A percentile compares a stretch with the other conserved stretches of the same genome.
phyloP scores from a whole-genome alignment of 2,797 vertebrate genomes.

The Catamblyrhynchus diadema region DNA sequence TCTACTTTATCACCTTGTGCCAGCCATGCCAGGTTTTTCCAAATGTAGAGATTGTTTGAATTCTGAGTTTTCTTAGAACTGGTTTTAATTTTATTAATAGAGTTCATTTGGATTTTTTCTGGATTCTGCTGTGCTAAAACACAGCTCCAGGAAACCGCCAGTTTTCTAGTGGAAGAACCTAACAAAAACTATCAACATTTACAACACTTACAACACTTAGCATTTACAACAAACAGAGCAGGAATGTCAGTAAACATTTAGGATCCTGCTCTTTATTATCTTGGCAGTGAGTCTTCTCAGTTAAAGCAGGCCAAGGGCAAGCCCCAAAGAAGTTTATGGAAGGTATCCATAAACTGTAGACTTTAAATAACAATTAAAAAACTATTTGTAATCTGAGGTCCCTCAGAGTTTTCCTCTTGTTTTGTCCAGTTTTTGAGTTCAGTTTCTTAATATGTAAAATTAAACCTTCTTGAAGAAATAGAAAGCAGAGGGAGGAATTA shows the following conservation, averaged over 20 bases:
- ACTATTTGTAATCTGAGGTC: background rate
- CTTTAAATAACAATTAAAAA: background rate
- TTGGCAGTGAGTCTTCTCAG: background rate
- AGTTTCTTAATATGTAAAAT: background rate
- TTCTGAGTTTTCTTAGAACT: background rate
- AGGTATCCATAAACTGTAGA: background rate
- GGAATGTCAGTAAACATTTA: background rate
- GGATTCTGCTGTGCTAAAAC: slow-evolving; percentile 6
- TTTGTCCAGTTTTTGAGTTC: background rate
- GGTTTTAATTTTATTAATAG: slow-evolving; percentile 18
- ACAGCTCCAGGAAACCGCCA: background rate
- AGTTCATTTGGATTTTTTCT: background rate
- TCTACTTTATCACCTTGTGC: background rate
- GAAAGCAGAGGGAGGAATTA: background rate
- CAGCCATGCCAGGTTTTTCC: background rate
- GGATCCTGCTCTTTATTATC: background rate
- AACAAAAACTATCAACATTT: background rate
- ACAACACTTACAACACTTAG: background rate
- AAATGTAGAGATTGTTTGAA: background rate
- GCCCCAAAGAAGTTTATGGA: background rate
- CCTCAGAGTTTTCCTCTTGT: background rate
- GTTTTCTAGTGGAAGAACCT: background rate
- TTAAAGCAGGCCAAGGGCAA: background rate
- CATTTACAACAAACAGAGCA: slow-evolving; percentile 1
- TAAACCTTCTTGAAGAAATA: background rate